Evolutionary conservation across 1,140 invertebrate genomes (phyloP).

Genomic region (Drosophila eugracilis): DNA sequence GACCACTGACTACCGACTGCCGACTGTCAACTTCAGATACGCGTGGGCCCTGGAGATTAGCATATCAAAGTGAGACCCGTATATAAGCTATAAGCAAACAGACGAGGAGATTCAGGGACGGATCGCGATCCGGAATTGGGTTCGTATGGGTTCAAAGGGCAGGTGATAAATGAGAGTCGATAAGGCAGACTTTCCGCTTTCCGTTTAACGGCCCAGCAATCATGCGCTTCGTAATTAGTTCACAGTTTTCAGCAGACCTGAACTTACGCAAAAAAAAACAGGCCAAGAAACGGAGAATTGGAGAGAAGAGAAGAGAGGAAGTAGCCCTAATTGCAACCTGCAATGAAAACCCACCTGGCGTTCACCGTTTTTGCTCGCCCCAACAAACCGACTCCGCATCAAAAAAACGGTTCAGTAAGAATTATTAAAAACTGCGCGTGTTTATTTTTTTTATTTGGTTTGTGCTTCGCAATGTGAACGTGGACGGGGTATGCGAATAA

Average conservation of each 20-base stretch:
- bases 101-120: conserved; percentile 52
- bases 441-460: conserved; percentile 28
- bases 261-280: conserved; percentile 44
- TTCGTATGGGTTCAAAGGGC: conserved; percentile 22
- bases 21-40: conserved; percentile 47
- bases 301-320: neutral
- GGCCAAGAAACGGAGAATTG: conserved; percentile 21
- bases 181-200: neutral
- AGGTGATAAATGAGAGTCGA: conserved; percentile 28
- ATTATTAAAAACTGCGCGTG: conserved; percentile 36
- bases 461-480: conserved; percentile 11
- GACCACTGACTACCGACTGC: neutral
- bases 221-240: conserved; percentile 51
- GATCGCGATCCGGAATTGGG: conserved; percentile 26
- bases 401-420: conserved; percentile 28
- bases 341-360: conserved; percentile 21
- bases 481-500: neutral
- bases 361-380: conserved; percentile 10
- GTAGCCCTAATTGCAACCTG: neutral
- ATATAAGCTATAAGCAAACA: conserved; percentile 56
- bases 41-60: conserved; percentile 60
- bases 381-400: conserved; percentile 19
- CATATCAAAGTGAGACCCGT: conserved; percentile 72
- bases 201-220: conserved; percentile 4
- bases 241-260: conserved; percentile 46